Percentiles rank a stretch among this genome's conserved stretches.
Conservation (phyloP, 2,797 vertebrate genomes). For the Bufotes viridis region DNA sequence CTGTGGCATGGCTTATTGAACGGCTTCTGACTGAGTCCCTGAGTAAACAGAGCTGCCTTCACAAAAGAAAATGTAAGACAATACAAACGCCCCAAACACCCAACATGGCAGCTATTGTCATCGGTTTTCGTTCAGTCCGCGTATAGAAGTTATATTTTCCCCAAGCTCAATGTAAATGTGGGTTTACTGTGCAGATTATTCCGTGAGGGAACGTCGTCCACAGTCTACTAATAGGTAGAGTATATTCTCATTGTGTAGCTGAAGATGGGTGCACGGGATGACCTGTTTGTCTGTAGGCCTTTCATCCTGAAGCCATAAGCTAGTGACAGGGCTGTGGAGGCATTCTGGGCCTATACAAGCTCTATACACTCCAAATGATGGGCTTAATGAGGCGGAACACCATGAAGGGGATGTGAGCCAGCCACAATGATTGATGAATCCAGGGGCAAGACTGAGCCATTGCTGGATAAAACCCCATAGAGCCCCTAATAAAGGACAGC, state of each 20-base stretch:
- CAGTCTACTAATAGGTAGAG: constrained; percentile 7
- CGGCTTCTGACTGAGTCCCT: constrained; percentile 12
- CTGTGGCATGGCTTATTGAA: background rate
- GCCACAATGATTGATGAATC: constrained; percentile 99
- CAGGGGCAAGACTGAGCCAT: constrained; percentile 94
- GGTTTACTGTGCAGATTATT: background rate
- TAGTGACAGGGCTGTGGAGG: constrained; percentile 70
- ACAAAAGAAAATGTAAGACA: constrained; percentile 9
- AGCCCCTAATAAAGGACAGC: constrained; percentile 89
- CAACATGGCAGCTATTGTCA: background rate
- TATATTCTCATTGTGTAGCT: constrained; percentile 25
- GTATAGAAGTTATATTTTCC: background rate
- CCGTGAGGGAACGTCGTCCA: background rate
- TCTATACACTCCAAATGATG: constrained; percentile 82
- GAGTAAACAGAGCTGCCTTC: constrained; percentile 19
- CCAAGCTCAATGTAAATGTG: no score
- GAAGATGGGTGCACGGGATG: constrained; percentile 28
- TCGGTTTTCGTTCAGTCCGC: background rate
- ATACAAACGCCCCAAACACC: background rate
- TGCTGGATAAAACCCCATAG: constrained; percentile 93
- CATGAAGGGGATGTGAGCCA: constrained; percentile 87
- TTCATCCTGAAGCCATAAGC: constrained; percentile 40
- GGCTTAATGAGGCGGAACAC: constrained; percentile 90
- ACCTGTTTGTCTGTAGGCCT: constrained; percentile 53
- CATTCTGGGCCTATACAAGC: constrained; percentile 72